These are phyloP conservation scores for Colistium nudipinnis DNA, from an alignment of 2,113 vertebrate species.

Conservation along the genomic window DNA sequence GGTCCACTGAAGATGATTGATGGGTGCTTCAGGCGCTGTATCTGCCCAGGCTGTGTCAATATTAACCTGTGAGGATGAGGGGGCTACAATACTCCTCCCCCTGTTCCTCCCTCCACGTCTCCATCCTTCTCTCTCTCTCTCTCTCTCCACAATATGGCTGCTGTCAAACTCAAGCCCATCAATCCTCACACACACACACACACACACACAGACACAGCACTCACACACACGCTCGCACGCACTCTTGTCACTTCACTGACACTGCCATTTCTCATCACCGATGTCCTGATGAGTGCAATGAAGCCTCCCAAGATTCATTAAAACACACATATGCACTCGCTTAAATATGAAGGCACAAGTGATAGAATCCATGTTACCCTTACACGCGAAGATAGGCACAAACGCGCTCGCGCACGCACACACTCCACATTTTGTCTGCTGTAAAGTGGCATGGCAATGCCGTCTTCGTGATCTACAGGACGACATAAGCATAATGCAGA, in stretches of 20 bases:
- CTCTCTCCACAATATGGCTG: slow-evolving; percentile 70
- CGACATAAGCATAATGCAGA: slow-evolving; percentile 51
- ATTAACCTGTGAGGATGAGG: slow-evolving; percentile 80
- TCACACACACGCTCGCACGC: slow-evolving; percentile 49
- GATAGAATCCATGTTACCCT: slow-evolving; percentile 20
- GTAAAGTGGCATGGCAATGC: slow-evolving; percentile 54
- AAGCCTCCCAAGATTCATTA: slow-evolving; percentile 92
- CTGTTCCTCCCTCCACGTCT: slow-evolving; percentile 51
- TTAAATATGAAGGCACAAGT: slow-evolving; percentile 62
- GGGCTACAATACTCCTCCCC: slow-evolving; percentile 56
- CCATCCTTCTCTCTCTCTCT: slow-evolving; percentile 49
- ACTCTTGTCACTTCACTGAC: slow-evolving; percentile 89
- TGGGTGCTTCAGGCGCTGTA: slow-evolving; percentile 67
- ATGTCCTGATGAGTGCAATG: slow-evolving; percentile 97
- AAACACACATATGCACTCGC: slow-evolving; percentile 90
- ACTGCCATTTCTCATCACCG: slow-evolving; percentile 93
- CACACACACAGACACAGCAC: slow-evolving; percentile 46
- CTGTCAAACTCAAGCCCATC: slow-evolving; percentile 66
- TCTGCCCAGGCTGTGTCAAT: slow-evolving; percentile 80
- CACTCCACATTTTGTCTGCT: no score
- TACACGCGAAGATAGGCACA: slow-evolving; percentile 37
- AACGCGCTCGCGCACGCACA: slow-evolving; percentile 55
- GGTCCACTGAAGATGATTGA: slow-evolving; percentile 72
- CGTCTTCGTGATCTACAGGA: slow-evolving; percentile 49
- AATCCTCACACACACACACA: slow-evolving; percentile 60